Evolutionary conservation across 2,888 invertebrate species (phyloP).

Genomic region (Parnassius apollo): DNA sequence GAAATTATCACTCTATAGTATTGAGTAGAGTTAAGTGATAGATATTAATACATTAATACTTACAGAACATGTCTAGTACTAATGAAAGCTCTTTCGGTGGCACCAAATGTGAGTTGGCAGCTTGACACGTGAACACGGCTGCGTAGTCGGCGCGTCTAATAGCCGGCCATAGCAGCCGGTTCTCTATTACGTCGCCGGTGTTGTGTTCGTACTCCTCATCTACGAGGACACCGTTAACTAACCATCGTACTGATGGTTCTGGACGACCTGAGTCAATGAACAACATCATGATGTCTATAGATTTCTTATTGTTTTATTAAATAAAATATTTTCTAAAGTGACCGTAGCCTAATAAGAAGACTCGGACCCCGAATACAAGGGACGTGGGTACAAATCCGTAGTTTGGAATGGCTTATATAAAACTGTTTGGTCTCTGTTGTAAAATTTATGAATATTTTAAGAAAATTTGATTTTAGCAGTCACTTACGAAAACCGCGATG

Average conservation of each 20-base stretch:
- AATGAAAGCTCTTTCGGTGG: constrained; percentile 89
- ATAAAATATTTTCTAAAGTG: no score
- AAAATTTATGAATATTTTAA: no score
- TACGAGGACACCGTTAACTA: constrained; percentile 89
- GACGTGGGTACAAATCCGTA: no score
- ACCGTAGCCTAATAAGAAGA: no score
- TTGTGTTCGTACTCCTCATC: constrained; percentile 92
- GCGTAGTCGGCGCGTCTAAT: constrained; percentile 90
- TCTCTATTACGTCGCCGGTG: constrained; percentile 92
- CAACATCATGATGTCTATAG: no score
- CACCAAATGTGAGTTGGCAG: constrained; percentile 91
- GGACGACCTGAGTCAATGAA: constrained; percentile 83
- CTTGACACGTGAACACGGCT: constrained; percentile 93
- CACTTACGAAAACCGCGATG: no score
- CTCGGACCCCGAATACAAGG: no score
- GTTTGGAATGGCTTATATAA: no score
- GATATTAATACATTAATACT: constrained; percentile 56
- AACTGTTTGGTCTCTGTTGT: no score
- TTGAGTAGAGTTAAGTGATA: not conserved
- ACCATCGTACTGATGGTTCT: constrained; percentile 91
- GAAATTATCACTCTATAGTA: no score
- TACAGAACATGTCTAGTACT: constrained; percentile 89
- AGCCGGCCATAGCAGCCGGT: constrained; percentile 87
- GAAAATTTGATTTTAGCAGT: no score
- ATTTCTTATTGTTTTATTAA: no score